phyloP scores from a whole-genome alignment of 2,113 vertebrate species.

The Oxyruncus cristatus region DNA sequence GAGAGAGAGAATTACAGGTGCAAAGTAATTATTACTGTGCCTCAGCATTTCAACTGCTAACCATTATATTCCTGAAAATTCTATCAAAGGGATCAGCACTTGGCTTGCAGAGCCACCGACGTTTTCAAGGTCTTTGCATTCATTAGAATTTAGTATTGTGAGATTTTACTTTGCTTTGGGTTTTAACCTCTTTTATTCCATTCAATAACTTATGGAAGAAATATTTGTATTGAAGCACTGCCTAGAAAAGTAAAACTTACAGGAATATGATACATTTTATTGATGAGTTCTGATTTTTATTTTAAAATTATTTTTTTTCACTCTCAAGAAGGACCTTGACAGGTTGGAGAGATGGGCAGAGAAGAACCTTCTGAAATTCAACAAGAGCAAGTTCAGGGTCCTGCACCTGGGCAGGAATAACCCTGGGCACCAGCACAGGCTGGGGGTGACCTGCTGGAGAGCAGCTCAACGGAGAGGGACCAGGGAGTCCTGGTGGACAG shows the following conservation, averaged over 20 bases:
- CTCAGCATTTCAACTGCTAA: slow-evolving; percentile 10
- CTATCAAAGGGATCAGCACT: slow-evolving; percentile 26
- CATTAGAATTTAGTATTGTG: slow-evolving; percentile 56
- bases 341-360: too few relatives aligned
- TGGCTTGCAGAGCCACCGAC: slow-evolving; percentile 15
- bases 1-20: slow-evolving; percentile 17
- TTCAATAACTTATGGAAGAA: neutral
- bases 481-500: neutral
- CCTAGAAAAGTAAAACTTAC: slow-evolving; percentile 1
- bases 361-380: neutral
- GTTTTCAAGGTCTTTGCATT: slow-evolving; percentile 69
- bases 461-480: neutral
- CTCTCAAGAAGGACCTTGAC: neutral
- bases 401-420: neutral
- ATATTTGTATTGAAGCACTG: neutral
- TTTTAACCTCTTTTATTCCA: slow-evolving; percentile 41
- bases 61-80: slow-evolving; percentile 33
- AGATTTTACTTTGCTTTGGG: neutral
- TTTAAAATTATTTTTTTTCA: neutral
- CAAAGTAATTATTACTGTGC: slow-evolving; percentile 2
- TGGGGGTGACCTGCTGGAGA: neutral
- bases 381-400: neutral
- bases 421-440: neutral
- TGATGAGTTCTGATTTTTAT: neutral
- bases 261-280: neutral